Percentiles rank a stretch among this genome's conserved stretches.
phyloP scores from a whole-genome alignment of 2,888 invertebrate species.

The Pyrocoelia pectoralis region DNA sequence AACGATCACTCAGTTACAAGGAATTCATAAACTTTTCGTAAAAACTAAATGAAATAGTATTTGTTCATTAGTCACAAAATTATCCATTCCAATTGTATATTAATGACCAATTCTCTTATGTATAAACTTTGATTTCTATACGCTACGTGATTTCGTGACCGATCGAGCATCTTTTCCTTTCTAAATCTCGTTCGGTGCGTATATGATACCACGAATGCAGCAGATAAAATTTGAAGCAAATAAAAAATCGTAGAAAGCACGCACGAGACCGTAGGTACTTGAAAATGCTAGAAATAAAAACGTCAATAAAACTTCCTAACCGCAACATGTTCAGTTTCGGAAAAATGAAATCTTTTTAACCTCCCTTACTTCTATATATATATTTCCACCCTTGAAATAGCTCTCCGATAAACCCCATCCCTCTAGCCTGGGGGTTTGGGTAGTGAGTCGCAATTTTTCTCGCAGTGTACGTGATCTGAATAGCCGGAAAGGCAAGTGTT shows the following conservation, averaged over 20 bases:
- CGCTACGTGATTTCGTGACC: no score
- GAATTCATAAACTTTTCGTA: no score
- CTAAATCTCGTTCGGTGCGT: not conserved
- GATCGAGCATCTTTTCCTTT: not conserved
- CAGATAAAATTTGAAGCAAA: constrained; percentile 13
- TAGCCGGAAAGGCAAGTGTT: constrained; percentile 52
- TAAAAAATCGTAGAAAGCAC: constrained; percentile 13
- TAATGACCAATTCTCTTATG: no score
- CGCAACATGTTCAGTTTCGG: constrained; percentile 59
- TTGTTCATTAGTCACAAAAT: no score
- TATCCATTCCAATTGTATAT: no score
- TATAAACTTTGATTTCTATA: no score
- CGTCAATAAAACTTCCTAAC: constrained; percentile 55
- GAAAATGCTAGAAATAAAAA: constrained; percentile 55
- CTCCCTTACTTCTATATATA: constrained; percentile 55
- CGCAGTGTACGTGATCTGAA: constrained; percentile 61
- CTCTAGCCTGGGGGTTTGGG: constrained; percentile 52
- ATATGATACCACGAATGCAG: not conserved
- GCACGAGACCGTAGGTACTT: constrained; percentile 29
- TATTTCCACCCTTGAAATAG: constrained; percentile 58
- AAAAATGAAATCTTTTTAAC: constrained; percentile 60
- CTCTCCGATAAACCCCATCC: constrained; percentile 55
- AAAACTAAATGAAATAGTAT: no score
- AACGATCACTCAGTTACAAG: no score
- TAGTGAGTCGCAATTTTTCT: constrained; percentile 61